Evolutionary conservation across 1,140 invertebrate species (phyloP).

Genomic region (Triops longicaudatus): DNA sequence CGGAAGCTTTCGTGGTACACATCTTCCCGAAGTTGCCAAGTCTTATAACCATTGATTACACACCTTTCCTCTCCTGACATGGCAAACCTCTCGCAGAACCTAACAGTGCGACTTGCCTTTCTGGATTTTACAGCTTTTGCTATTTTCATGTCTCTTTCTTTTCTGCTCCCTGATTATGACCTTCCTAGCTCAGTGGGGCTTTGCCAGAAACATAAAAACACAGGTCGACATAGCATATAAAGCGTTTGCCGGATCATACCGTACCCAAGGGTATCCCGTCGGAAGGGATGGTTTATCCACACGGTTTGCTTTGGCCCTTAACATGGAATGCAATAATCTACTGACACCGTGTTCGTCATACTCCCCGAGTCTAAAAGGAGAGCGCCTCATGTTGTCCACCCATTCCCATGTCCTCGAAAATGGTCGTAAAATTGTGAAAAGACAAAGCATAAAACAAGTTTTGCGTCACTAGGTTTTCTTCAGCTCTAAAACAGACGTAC

Average conservation of each 20-base stretch:
- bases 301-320: background rate
- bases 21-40: background rate
- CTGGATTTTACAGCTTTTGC: background rate
- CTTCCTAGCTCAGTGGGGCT: too few species aligned
- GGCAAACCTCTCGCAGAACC: background rate
- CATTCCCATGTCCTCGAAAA: background rate
- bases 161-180: too few species aligned
- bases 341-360: background rate
- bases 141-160: too few species aligned
- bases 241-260: background rate
- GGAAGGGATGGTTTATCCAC: background rate
- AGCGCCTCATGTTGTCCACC: background rate
- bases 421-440: background rate
- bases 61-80: background rate
- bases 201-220: background rate
- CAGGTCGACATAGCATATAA: background rate
- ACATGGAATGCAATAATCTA: background rate
- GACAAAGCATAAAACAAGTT: too few species aligned
- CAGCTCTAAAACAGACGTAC: too few species aligned
- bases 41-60: background rate
- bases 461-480: too few species aligned
- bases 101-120: background rate
- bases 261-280: background rate
- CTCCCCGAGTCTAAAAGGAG: background rate
- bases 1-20: background rate